Evolutionary conservation across 2,797 vertebrate genomes (phyloP).

Genomic region (Lagorchestes hirsutus): DNA sequence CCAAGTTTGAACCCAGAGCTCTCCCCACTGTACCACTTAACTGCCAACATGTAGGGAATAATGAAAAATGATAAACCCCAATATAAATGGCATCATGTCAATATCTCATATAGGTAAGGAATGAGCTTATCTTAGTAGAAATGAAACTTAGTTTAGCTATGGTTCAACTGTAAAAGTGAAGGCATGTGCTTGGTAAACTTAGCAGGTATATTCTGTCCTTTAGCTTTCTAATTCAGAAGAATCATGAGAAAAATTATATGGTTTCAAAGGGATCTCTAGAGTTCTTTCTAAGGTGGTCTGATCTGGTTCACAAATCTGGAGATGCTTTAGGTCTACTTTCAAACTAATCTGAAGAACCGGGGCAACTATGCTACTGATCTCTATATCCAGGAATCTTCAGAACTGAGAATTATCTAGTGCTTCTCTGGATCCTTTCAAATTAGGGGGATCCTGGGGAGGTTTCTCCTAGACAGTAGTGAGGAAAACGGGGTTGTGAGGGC

Average conservation of each 20-base stretch:
- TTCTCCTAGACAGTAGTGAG: not conserved
- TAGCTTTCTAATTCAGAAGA: not conserved
- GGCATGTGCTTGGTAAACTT: not conserved
- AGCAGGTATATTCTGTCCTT: not conserved
- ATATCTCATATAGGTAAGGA: not conserved
- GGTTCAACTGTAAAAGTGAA: not conserved
- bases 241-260: not conserved
- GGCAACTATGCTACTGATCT: not conserved
- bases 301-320: not conserved
- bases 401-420: not conserved
- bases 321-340: not conserved
- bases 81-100: not conserved
- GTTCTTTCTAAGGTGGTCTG: not conserved
- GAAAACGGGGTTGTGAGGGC: too few relatives aligned
- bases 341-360: not conserved
- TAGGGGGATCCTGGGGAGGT: not conserved
- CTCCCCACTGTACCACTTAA: not conserved
- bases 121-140: not conserved
- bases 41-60: not conserved
- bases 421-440: not conserved
- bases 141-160: not conserved
- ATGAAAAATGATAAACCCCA: not conserved
- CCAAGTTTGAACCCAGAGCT: not conserved
- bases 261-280: not conserved
- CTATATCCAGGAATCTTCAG: not conserved